Conservation (phyloP, 2,888 invertebrate genomes). For the Apantesis nais region DNA sequence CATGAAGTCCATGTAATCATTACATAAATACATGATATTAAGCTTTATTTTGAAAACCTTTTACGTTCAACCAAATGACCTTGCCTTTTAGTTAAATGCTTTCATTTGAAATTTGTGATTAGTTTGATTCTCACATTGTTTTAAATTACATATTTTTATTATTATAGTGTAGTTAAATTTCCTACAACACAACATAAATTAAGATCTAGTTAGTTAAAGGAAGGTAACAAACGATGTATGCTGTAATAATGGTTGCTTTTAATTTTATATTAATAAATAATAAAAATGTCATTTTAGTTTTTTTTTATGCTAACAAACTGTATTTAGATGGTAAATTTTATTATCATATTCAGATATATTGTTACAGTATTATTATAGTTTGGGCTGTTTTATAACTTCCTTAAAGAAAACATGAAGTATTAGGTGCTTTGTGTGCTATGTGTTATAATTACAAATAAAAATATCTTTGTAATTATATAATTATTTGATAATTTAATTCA, state of each 20-base stretch:
- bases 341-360: not conserved
- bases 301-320: conserved; percentile 22
- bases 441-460: too few species aligned
- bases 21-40: conserved; percentile 18
- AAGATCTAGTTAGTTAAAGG: conserved; percentile 62
- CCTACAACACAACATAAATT: conserved; percentile 52
- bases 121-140: conserved; percentile 51
- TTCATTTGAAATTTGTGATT: conserved; percentile 41
- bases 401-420: not conserved
- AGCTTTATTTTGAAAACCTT: conserved; percentile 30
- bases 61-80: conserved; percentile 39
- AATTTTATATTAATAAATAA: conserved; percentile 82
- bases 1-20: conserved; percentile 24
- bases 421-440: not conserved
- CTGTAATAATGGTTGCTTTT: conserved; percentile 84
- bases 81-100: conserved; percentile 41
- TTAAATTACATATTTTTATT: conserved; percentile 45
- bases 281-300: conserved; percentile 52
- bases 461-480: not conserved
- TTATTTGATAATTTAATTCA: not conserved
- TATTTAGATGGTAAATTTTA: not conserved
- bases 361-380: not conserved
- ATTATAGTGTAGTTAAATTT: conserved; percentile 45
- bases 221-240: conserved; percentile 69
- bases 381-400: not conserved